These are phyloP conservation scores for Periophthalmus magnuspinnatus DNA, from an alignment of 2,797 vertebrate species.

Conservation along the genomic window DNA sequence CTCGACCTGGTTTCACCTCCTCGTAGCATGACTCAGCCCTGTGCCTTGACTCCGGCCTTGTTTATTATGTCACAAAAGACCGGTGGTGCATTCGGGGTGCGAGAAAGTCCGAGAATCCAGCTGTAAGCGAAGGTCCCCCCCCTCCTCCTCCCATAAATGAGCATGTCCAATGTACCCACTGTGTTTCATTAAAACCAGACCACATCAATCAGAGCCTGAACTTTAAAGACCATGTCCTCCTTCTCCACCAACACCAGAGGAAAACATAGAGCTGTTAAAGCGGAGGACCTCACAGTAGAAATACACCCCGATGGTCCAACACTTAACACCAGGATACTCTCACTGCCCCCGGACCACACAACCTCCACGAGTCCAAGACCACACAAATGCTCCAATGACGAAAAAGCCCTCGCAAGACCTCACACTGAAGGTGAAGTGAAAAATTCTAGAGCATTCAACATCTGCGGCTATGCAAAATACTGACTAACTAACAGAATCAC, in stretches of 20 bases:
- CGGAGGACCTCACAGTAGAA: conserved; percentile 68
- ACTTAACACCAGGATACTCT: conserved; percentile 51
- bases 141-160: conserved; percentile 56
- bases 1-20: conserved; percentile 61
- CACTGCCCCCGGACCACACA: conserved; percentile 68
- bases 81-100: conserved; percentile 29
- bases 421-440: conserved; percentile 41
- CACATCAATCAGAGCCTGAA: conserved; percentile 69
- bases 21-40: conserved; percentile 56
- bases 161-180: conserved; percentile 73
- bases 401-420: conserved; percentile 69
- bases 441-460: conserved; percentile 18
- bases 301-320: conserved; percentile 41
- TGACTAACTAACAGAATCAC: conserved; percentile 40
- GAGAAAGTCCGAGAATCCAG: conserved; percentile 66
- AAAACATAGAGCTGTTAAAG: conserved; percentile 64
- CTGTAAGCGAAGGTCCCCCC: conserved; percentile 45
- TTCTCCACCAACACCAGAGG: conserved; percentile 54
- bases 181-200: conserved; percentile 77
- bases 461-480: conserved; percentile 52
- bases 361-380: conserved; percentile 55
- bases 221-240: conserved; percentile 71
- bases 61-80: conserved; percentile 72
- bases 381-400: conserved; percentile 62
- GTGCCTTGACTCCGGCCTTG: conserved; percentile 44